Conservation (phyloP, 37 sponge, comb jelly and placozoan species). For the Haliclona indistincta region DNA sequence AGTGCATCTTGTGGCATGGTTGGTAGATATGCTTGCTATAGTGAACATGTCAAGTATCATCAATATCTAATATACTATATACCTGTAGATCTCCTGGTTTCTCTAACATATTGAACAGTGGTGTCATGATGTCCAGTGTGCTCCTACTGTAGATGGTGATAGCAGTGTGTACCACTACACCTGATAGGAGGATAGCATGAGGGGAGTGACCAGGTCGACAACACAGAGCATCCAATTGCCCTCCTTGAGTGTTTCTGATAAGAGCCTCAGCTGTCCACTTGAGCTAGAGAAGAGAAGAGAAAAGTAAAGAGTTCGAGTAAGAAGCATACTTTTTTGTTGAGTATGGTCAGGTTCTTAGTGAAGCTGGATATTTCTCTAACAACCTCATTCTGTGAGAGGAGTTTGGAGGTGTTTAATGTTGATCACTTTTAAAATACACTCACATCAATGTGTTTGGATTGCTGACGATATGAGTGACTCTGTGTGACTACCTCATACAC, state of each 20-base stretch:
- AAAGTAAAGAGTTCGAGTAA: background rate
- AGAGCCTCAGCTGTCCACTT: constrained; percentile 15
- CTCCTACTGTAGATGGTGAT: constrained; percentile 22
- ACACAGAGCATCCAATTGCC: constrained; percentile 25
- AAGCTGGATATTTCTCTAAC: no score
- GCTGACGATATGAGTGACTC: no score
- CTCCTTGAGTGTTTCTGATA: constrained; percentile 51
- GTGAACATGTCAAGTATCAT: no score
- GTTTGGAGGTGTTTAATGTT: no score
- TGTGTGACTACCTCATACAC: no score
- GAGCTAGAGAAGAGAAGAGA: constrained; percentile 8
- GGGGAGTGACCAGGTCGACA: constrained; percentile 17
- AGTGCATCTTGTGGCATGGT: constrained; percentile 65
- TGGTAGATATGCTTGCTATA: constrained; percentile 59
- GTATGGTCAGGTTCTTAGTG: no score
- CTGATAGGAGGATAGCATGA: constrained; percentile 12
- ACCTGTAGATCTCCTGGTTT: constrained; percentile 41
- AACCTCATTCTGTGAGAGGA: no score
- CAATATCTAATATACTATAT: background rate
- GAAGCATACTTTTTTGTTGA: background rate
- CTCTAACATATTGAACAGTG: constrained; percentile 47
- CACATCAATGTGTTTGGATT: no score
- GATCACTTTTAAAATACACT: no score
- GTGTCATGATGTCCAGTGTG: constrained; percentile 19
- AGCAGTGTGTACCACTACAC: constrained; percentile 49